A percentile compares a stretch with the other conserved stretches of the same genome.
These are phyloP conservation scores for Axinella damicornis DNA, from an alignment of 37 sponge, comb jelly and placozoan genomes.

Conservation along the genomic window DNA sequence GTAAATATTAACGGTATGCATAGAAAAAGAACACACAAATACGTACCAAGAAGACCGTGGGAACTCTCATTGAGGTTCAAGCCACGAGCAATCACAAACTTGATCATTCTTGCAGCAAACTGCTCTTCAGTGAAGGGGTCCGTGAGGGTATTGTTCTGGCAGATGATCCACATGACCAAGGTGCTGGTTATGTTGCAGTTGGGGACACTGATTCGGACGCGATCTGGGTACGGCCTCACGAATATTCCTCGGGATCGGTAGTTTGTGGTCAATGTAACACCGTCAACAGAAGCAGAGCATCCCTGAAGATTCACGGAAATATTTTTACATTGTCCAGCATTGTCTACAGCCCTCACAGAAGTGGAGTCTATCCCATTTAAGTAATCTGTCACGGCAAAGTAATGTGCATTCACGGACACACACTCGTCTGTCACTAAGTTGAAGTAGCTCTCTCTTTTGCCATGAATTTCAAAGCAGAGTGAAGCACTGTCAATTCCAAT, in stretches of 20 bases:
- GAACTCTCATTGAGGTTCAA: conserved; percentile 40
- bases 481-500: neutral
- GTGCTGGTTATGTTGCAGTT: conserved; percentile 38
- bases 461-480: conserved; percentile 72
- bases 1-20: neutral
- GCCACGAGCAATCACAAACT: conserved; percentile 54
- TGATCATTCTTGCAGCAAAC: conserved; percentile 42
- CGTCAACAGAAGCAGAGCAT: conserved; percentile 39
- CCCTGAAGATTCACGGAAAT: conserved; percentile 40
- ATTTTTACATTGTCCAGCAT: conserved; percentile 22
- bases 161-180: conserved; percentile 50
- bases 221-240: conserved; percentile 3
- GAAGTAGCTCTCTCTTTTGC: conserved; percentile 37
- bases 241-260: neutral
- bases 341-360: conserved; percentile 20
- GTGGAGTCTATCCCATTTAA: conserved; percentile 43
- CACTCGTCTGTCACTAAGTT: conserved; percentile 63
- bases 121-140: conserved; percentile 22
- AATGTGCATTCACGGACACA: conserved; percentile 63
- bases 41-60: conserved; percentile 63
- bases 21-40: neutral
- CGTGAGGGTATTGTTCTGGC: conserved; percentile 28
- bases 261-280: neutral
- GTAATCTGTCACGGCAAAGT: conserved; percentile 12
- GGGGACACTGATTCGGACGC: conserved; percentile 52